These are phyloP conservation scores for Atopsyche davidsoni DNA, from an alignment of 1,140 invertebrate species.

Conservation along the genomic window DNA sequence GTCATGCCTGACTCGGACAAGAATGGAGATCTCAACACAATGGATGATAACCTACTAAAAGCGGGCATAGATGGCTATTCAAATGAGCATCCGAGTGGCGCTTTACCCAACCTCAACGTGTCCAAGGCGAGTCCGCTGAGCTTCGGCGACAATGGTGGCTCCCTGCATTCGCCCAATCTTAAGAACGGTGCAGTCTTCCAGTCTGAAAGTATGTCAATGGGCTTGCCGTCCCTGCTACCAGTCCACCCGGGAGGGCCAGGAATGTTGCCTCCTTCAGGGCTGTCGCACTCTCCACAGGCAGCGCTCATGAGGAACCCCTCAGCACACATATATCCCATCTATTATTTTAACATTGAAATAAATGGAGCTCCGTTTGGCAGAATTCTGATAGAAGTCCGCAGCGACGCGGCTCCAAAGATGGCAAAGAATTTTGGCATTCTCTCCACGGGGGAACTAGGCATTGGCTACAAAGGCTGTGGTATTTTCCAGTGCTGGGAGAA, in stretches of 20 bases:
- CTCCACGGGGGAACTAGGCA: slow-evolving; percentile 70
- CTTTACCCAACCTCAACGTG: slow-evolving; percentile 33
- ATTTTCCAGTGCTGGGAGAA: slow-evolving; percentile 80
- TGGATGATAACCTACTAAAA: slow-evolving; percentile 12
- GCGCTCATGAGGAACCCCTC: slow-evolving; percentile 44
- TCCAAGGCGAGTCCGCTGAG: slow-evolving; percentile 34
- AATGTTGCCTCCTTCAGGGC: slow-evolving; percentile 29
- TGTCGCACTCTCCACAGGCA: slow-evolving; percentile 40
- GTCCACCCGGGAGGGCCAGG: slow-evolving; percentile 34
- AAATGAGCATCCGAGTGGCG: slow-evolving; percentile 12
- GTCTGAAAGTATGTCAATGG: slow-evolving; percentile 28
- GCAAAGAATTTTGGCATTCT: slow-evolving; percentile 82
- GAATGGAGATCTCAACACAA: slow-evolving; percentile 8
- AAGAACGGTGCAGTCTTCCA: slow-evolving; percentile 18
- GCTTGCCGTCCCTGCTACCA: slow-evolving; percentile 39
- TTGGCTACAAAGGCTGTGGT: slow-evolving; percentile 71
- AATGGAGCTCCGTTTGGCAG: slow-evolving; percentile 64
- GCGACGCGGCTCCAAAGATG: slow-evolving; percentile 83
- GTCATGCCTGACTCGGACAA: slow-evolving; percentile 24
- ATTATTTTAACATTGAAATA: slow-evolving; percentile 72
- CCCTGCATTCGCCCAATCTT: slow-evolving; percentile 25
- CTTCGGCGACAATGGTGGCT: slow-evolving; percentile 31
- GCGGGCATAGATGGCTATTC: slow-evolving; percentile 6
- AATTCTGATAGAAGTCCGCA: slow-evolving; percentile 76
- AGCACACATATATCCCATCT: slow-evolving; percentile 58